Conservation (phyloP, 2,113 vertebrate genomes). For the Bolborhynchus lineola region DNA sequence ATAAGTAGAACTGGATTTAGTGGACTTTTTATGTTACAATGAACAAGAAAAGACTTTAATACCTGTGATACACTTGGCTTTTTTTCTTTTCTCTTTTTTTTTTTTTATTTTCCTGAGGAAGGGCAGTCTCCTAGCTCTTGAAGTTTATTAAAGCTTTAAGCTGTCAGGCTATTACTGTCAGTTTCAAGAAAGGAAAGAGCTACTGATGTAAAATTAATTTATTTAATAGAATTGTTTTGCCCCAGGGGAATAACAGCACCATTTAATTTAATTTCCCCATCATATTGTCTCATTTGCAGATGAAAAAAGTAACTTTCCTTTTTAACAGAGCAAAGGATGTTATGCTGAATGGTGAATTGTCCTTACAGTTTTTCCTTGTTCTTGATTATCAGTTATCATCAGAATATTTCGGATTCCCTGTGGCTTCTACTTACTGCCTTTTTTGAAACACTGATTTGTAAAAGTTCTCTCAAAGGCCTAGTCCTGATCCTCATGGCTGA, state of each 20-base stretch:
- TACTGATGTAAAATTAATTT: constrained; percentile 85
- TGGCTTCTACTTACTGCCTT: constrained; percentile 11
- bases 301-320: constrained; percentile 71
- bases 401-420: constrained; percentile 40
- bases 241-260: constrained; percentile 80
- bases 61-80: constrained; percentile 46
- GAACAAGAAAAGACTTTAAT: constrained; percentile 65
- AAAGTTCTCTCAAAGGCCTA: neutral
- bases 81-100: neutral
- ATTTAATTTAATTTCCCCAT: constrained; percentile 84
- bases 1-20: constrained; percentile 72
- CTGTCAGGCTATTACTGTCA: constrained; percentile 84
- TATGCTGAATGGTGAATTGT: constrained; percentile 59
- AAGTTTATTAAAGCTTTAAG: constrained; percentile 83
- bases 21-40: constrained; percentile 59
- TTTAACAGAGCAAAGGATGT: constrained; percentile 69
- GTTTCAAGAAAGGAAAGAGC: constrained; percentile 77
- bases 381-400: constrained; percentile 64
- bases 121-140: constrained; percentile 65
- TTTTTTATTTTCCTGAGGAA: neutral
- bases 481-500: neutral
- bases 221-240: constrained; percentile 83
- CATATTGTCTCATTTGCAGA: constrained; percentile 82
- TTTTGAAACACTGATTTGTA: constrained; percentile 22
- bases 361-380: constrained; percentile 59